phyloP scores from a whole-genome alignment of 2,113 vertebrate species.

The Megaptera novaeangliae region DNA sequence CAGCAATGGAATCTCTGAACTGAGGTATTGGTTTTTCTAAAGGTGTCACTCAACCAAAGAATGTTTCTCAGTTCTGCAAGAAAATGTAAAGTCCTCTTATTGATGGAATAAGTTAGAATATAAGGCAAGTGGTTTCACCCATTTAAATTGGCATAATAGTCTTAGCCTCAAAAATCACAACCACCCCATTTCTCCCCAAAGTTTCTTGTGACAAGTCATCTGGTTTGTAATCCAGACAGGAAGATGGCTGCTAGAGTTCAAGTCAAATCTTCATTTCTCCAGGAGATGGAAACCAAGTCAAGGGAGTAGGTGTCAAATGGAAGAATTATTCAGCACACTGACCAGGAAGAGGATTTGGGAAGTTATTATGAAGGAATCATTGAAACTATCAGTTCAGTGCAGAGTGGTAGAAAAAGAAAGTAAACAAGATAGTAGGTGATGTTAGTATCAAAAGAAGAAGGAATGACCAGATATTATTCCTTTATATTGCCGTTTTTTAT shows the following conservation, averaged over 20 bases:
- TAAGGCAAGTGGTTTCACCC: constrained; percentile 22
- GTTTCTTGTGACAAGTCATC: constrained; percentile 19
- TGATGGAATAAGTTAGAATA: constrained; percentile 55
- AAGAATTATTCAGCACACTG: constrained; percentile 53
- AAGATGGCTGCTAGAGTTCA: constrained; percentile 34
- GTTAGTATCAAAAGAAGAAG: not conserved
- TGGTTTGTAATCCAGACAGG: constrained; percentile 34
- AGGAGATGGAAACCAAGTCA: constrained; percentile 40
- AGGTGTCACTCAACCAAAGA: constrained; percentile 62
- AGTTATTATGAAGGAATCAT: constrained; percentile 42
- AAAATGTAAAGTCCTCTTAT: constrained; percentile 51
- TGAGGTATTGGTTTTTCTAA: constrained; percentile 67
- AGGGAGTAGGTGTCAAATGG: constrained; percentile 31
- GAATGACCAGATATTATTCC: not conserved
- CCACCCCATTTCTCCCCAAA: not conserved
- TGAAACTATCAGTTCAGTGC: constrained; percentile 32
- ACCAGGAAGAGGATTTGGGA: not conserved
- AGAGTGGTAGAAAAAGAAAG: not conserved
- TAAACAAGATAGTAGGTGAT: constrained; percentile 26
- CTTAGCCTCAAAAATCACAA: constrained; percentile 25
- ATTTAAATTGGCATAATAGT: constrained; percentile 46
- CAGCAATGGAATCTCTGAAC: constrained; percentile 60
- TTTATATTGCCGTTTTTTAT: not conserved
- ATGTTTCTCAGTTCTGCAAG: constrained; percentile 31
- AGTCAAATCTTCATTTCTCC: constrained; percentile 40